These are phyloP conservation scores for Dermatemys mawii DNA, from an alignment of 2,113 vertebrate species.

Conservation along the genomic window DNA sequence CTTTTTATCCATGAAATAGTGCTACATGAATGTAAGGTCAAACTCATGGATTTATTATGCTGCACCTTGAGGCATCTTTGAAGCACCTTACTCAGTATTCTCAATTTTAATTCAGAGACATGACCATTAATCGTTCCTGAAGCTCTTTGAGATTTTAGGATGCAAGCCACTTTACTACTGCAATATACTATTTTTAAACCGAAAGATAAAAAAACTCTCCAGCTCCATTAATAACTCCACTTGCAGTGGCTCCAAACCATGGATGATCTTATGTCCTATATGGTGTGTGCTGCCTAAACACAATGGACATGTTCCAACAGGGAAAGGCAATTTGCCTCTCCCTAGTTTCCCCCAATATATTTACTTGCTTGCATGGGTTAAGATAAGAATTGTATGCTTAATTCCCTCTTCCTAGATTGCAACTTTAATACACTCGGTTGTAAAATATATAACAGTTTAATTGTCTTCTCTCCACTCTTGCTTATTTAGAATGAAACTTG, in stretches of 20 bases:
- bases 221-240: not conserved
- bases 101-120: not conserved
- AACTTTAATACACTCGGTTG: not conserved
- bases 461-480: not conserved
- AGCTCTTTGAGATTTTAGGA: not conserved
- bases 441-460: not conserved
- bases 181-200: not conserved
- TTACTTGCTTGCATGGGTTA: not conserved
- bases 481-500: not conserved
- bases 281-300: slow-evolving; percentile 11
- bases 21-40: not conserved
- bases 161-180: not conserved
- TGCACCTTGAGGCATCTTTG: not conserved
- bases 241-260: not conserved
- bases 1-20: not conserved
- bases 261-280: slow-evolving; percentile 15
- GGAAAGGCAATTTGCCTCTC: not conserved
- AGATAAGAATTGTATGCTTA: not conserved
- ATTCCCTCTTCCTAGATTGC: not conserved
- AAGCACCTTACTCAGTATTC: not conserved
- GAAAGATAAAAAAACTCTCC: not conserved
- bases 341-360: not conserved
- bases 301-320: not conserved
- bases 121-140: not conserved
- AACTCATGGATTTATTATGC: not conserved